Evolutionary conservation across 2,797 vertebrate species (phyloP), one percentile per base, ranked within the genome.

Genomic region (Stomatorhinus walkeri): DNA sequence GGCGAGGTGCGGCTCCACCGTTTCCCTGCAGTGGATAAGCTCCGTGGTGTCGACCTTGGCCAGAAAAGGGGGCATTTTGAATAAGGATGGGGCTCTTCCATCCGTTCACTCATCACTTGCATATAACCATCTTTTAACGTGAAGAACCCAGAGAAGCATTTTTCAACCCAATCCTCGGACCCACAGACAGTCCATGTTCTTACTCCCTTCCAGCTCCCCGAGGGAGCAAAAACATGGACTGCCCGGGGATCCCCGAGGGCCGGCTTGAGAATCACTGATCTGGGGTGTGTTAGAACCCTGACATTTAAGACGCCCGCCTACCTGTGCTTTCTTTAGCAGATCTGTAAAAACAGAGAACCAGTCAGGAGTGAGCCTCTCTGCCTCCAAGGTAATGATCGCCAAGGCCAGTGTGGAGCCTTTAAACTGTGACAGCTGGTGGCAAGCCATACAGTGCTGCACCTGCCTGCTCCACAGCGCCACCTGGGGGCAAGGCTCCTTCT

Each of bases 371-470:
- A 97, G 94, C 93, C 93, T 97, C 94, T 98, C 98, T 96, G 98
- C 79, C 96, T 98, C 98, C 93, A 99, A 98, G 93, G 97, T 98
- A 96, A 98, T 99, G 97, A 99, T 99, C 95, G 97, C 98, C 96
- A 99, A 99, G 92, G 94, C 98, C 94, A 99, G 87, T 76, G 97
- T 99, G 96, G 98, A 99, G 93, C 98, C 98, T 92, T 95, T 99
- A 93, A 98, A 97, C 97, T 99, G 98, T 97, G 97, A 94, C 52
- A 99, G 97, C 91, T 99, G 98, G 98, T 99, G 98, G 98, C 97
- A 98, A 22, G 97, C 98, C 96, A 97, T 99, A 90, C 98, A 99
- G 94, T 99, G 98, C 96, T 99, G 98, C 92, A 97, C 97, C 96
- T 99, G 98, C 91, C 94, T 99, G 96, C 97, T 99, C 96, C 98